Evolutionary conservation across 2,113 vertebrate species (phyloP), one percentile per base, ranked within the genome.

Genomic region (Chamaea fasciata): DNA sequence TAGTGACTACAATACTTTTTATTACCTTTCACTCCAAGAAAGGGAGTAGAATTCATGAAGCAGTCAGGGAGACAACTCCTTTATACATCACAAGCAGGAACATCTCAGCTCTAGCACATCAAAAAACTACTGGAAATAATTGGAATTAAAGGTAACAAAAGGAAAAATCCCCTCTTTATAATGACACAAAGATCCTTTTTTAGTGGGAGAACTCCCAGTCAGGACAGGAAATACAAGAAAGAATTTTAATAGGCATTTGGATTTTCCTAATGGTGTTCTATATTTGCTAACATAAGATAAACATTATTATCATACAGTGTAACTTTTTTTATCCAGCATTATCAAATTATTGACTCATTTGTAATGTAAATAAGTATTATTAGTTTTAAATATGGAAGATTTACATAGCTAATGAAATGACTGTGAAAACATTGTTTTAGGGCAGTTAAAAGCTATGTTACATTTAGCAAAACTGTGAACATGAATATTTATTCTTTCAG

Each of bases 401-500:
- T 95, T 94, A 83, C 83, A 90, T 31, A 94, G 59, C 13, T 92
- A 94, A 97, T 83, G 46, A 56, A 93, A 93, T 60, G 18, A 68
- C 55, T 89, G 22, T 63, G 57, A 93, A 94, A 96, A 87, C 59
- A 74, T 90, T 94, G 57, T 85, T 63, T 92, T 59, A 74, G 52
- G 59, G 77, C 65, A 87, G 50, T 56, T 73, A 55, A 90, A 80
- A 93, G 60, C 62, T 74, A 18, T 62, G 70, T 57, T 87, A 82
- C 91, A 74, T 85, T 91, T 50, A 67, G 33, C 63, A 65, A 90
- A 94, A 77, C 42, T 95, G 59, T 94, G 96, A 95, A 71, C 46
- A 91, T 92, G 87, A 94, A 95, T 95, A 97, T 92, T 95, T 84
- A 92, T 95, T 73, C 49, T 80, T 79, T 69, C 63, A 39, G 16